phyloP scores from a whole-genome alignment of 1,140 invertebrate genomes.

The Sesamia nonagrioides region DNA sequence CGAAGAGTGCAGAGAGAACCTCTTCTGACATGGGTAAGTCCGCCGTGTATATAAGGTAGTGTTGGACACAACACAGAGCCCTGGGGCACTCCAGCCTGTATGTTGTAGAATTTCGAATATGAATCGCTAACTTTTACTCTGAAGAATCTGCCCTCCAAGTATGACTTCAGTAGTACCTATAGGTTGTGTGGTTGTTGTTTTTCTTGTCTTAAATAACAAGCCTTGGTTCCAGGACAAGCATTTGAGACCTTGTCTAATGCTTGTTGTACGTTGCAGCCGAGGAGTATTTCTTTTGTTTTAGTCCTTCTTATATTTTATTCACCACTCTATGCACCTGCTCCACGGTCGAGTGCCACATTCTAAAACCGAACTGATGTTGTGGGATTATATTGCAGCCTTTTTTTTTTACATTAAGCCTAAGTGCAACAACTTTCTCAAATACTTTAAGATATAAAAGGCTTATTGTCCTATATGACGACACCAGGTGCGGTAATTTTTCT shows the following conservation, averaged over 20 bases:
- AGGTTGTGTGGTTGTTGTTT: not conserved
- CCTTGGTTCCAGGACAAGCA: no score
- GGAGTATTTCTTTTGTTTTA: not conserved
- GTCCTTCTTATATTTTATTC: not conserved
- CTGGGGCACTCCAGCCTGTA: not conserved
- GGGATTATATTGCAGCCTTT: not conserved
- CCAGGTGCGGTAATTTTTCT: not conserved
- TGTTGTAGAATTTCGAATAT: no score
- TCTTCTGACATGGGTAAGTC: not conserved
- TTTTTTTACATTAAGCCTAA: not conserved
- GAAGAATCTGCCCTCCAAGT: not conserved
- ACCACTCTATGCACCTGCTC: not conserved
- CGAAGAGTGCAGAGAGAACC: not conserved
- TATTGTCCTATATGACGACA: not conserved
- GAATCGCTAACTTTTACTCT: no score
- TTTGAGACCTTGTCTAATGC: not conserved
- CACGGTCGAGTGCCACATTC: not conserved
- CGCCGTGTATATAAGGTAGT: not conserved
- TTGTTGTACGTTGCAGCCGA: not conserved
- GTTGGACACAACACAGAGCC: not conserved
- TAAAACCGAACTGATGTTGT: not conserved
- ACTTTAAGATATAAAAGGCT: not conserved
- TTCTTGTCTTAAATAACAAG: not conserved
- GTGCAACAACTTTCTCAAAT: not conserved
- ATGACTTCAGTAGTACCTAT: not conserved